Evolutionary conservation across 2,113 vertebrate species (phyloP).

Genomic region (Sinocyclocheilus anophthalmus): DNA sequence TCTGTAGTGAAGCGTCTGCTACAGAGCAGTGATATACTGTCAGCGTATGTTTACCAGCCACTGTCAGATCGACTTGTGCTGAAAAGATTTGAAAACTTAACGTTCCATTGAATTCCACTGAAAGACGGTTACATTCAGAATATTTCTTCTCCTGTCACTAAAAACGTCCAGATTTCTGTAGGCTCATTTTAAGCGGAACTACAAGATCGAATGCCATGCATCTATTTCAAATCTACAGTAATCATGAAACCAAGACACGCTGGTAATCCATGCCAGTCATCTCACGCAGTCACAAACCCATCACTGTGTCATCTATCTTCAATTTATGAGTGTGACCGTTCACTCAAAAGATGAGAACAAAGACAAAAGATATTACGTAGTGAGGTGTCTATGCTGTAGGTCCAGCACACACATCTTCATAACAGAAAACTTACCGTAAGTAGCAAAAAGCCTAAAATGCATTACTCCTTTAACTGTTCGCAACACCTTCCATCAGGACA

Average conservation of each 20-base stretch:
- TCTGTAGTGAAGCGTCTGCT: background rate
- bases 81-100: slow-evolving; percentile 26
- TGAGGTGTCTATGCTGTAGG: background rate
- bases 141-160: slow-evolving; percentile 8
- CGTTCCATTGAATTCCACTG: slow-evolving; percentile 17
- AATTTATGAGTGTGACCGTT: slow-evolving; percentile 34
- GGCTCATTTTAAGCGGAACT: background rate
- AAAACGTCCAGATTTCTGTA: slow-evolving; percentile 13
- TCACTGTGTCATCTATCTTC: slow-evolving; percentile 23
- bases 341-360: slow-evolving; percentile 29
- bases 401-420: background rate
- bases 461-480: background rate
- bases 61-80: background rate
- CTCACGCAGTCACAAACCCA: slow-evolving; percentile 29
- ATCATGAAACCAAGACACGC: background rate
- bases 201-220: background rate
- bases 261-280: slow-evolving; percentile 37
- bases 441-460: background rate
- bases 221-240: background rate
- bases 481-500: background rate
- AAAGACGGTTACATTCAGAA: background rate
- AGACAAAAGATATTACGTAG: slow-evolving; percentile 10
- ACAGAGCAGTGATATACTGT: slow-evolving; percentile 2
- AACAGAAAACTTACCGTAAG: slow-evolving; percentile 32
- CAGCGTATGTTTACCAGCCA: slow-evolving; percentile 16